Evolutionary conservation across 2,113 vertebrate genomes (phyloP).

Genomic region (Oceanites oceanicus): DNA sequence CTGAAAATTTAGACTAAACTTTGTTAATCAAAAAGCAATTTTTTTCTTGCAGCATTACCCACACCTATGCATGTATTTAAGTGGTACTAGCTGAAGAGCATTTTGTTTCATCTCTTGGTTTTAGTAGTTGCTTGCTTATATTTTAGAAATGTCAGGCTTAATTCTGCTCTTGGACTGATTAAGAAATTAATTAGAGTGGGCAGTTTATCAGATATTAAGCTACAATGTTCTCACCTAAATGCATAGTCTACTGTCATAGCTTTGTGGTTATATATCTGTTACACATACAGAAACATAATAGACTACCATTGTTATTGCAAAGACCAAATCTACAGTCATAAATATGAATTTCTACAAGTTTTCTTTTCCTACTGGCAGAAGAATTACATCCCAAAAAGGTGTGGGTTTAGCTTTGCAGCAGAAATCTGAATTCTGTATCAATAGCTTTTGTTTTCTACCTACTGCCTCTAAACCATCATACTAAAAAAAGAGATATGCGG

Average conservation of each 20-base stretch:
- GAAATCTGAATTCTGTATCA: background rate
- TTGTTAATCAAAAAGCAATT: background rate
- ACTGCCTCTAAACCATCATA: background rate
- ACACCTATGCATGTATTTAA: background rate
- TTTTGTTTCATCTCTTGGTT: background rate
- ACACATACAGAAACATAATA: background rate
- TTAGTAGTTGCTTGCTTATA: background rate
- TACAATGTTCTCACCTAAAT: background rate
- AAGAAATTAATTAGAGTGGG: background rate
- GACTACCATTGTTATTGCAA: accelerated
- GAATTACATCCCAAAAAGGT: background rate
- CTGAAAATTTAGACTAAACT: background rate
- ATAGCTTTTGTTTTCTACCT: background rate
- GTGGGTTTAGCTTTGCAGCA: background rate
- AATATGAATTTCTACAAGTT: background rate
- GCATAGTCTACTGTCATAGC: background rate
- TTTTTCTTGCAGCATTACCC: background rate
- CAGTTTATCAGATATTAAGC: background rate
- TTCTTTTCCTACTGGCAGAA: background rate
- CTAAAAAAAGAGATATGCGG: background rate
- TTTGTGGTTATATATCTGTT: background rate
- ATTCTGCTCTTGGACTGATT: background rate
- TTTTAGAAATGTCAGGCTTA: background rate
- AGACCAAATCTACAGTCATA: background rate
- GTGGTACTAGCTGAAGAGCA: background rate